phyloP scores from a whole-genome alignment of 2,888 invertebrate genomes.

The Elaeidobius kamerunicus region DNA sequence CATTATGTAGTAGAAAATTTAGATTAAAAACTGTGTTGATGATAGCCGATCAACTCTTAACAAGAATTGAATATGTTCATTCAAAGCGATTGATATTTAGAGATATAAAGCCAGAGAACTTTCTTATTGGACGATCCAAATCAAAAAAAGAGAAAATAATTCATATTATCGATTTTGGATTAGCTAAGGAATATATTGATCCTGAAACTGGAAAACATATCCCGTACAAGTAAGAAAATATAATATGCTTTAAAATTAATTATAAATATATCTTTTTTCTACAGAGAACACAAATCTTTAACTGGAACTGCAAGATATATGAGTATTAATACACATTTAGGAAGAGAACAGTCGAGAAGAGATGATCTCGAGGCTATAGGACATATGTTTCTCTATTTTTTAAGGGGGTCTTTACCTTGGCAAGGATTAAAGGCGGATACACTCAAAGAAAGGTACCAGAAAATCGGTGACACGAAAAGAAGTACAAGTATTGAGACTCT shows the following conservation, averaged over 20 bases:
- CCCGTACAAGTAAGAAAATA: conserved; percentile 66
- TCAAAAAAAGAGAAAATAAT: conserved; percentile 98
- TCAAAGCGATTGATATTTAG: conserved; percentile 98
- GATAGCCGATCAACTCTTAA: conserved; percentile 71
- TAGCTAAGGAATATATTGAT: conserved; percentile 99
- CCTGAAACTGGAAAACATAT: conserved; percentile 99
- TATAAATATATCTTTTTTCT: conserved; percentile 34
- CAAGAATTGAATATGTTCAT: conserved; percentile 99
- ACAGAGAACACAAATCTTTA: conserved; percentile 98
- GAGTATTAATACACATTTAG: conserved; percentile 99
- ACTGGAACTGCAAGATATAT: conserved; percentile 99
- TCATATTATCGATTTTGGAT: conserved; percentile 99
- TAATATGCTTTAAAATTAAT: not conserved
- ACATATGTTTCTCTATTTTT: conserved; percentile 99
- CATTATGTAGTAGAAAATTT: conserved; percentile 68
- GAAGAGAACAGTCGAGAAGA: conserved; percentile 98
- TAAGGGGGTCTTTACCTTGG: conserved; percentile 99
- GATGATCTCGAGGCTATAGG: conserved; percentile 99
- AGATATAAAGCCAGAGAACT: conserved; percentile 99
- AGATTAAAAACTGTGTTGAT: conserved; percentile 68
- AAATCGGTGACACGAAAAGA: conserved; percentile 99
- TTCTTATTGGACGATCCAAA: conserved; percentile 96
- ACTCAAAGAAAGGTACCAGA: conserved; percentile 99
- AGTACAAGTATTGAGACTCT: conserved; percentile 96
- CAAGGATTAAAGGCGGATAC: conserved; percentile 99